Evolutionary conservation across 2,113 vertebrate genomes (phyloP).

Genomic region (Zapornia atra): DNA sequence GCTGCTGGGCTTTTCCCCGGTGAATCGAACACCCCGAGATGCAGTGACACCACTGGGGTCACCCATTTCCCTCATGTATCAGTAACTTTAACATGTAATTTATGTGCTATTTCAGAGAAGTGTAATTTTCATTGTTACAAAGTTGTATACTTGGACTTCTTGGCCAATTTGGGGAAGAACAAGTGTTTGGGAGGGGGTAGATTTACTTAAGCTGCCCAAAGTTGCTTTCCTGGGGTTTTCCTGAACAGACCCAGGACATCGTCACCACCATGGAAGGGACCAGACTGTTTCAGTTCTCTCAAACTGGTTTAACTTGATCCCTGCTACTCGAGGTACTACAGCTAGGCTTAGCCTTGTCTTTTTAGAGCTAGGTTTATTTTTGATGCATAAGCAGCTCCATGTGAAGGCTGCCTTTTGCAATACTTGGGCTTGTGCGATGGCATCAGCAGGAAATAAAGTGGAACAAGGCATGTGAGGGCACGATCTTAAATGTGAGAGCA

Average conservation of each 20-base stretch:
- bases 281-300: accelerated
- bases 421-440: accelerated
- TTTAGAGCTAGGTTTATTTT: not conserved
- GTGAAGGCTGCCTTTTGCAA: not conserved
- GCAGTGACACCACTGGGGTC: accelerated
- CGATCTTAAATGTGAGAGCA: too few relatives aligned
- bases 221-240: not conserved
- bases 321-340: not conserved
- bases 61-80: accelerated
- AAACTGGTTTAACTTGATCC: accelerated
- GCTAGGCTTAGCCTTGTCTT: not conserved
- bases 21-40: too few relatives aligned
- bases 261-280: accelerated
- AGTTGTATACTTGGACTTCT: not conserved
- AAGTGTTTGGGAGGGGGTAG: accelerated
- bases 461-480: accelerated
- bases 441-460: not conserved
- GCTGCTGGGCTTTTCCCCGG: accelerated
- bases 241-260: accelerated
- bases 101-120: not conserved
- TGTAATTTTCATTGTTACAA: not conserved
- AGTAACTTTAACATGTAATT: accelerated
- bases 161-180: not conserved
- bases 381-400: accelerated
- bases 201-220: accelerated